Base-by-base conservation (phyloP, 2,888 invertebrate genomes). In the Mythimna loreyi region DNA sequence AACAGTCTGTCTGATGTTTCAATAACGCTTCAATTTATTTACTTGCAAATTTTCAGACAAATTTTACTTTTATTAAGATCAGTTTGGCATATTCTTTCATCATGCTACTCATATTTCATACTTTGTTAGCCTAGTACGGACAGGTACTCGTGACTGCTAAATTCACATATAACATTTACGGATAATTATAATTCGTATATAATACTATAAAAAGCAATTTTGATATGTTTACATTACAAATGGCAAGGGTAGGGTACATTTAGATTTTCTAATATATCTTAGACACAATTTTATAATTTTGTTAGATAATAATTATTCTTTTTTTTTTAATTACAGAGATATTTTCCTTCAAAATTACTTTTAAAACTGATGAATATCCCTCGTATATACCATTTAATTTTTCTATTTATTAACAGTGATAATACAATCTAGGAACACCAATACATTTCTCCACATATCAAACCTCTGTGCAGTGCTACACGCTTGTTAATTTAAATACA, bases 141-240 rank as follows among this genome's bases (percentile, higher is more conserved):
- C 75, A 82, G 78, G 78, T 82, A 82, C 72, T 28, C 47, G 69
- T 82, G 75, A 82, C 81, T 62, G 50, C 75, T 71, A 78, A 19
- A 28, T 25, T 67, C 58, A 80, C 67, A 75, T 67, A 58, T 67
- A 79, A 81, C 76, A 75, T 72, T 67, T 47, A 81, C 36, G 58
- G 45, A 21, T 74, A 58, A 55, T 11, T 53, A 56, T 58, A 70
- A 53, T 53, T 60, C 53, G 28, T 77, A 28, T 77, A 28, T 67
- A 73, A 53, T 67, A 67, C 52, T 69, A 58, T 55, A 50, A 33
- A n/a, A 72, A 76, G 68, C 77, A 67, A 63, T 45, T 47, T 65
- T 78, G 75, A 80, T 79, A 80, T 78, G 80, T 80, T 64, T 67
- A 71, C 77, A 69, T 78, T 69, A 60, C 77, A 61, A 59, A 40